phyloP scores from a whole-genome alignment of 1,140 invertebrate species.

The Globodera rostochiensis region DNA sequence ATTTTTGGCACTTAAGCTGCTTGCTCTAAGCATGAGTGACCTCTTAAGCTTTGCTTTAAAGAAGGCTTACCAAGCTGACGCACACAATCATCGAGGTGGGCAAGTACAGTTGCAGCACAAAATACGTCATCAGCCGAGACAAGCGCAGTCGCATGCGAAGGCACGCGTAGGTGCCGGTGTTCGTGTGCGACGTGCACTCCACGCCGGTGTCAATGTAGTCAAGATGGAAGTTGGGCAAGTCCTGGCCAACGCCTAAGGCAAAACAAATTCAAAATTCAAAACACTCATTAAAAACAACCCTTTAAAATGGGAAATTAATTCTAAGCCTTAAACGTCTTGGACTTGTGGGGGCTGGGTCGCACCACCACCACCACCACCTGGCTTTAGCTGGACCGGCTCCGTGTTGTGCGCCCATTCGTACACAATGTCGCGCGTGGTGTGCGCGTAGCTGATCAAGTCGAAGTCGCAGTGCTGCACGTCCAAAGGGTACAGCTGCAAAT shows the following conservation, averaged over 20 bases:
- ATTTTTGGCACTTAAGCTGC: too few species aligned
- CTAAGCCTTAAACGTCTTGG: not conserved
- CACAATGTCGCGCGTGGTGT: conserved; percentile 45
- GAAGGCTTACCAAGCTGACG: conserved; percentile 32
- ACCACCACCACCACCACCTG: not conserved
- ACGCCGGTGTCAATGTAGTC: conserved; percentile 47
- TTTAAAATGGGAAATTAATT: too few species aligned
- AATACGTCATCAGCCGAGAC: conserved; percentile 48
- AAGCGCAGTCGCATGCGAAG: conserved; percentile 48
- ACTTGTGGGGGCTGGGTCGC: not conserved
- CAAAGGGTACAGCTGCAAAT: conserved; percentile 47
- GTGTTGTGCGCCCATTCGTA: conserved; percentile 32
- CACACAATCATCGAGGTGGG: conserved; percentile 51
- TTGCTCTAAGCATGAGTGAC: too few species aligned
- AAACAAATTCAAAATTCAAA: conserved; percentile 33
- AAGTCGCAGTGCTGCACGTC: conserved; percentile 55
- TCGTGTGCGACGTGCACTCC: conserved; percentile 55
- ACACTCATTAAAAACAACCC: not conserved
- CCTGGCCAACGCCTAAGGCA: conserved; percentile 45
- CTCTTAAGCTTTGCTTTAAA: not conserved
- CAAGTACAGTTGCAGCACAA: conserved; percentile 51
- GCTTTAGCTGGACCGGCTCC: conserved; percentile 22
- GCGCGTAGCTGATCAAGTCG: conserved; percentile 55
- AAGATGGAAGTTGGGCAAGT: conserved; percentile 52
- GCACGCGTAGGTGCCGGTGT: conserved; percentile 52